A percentile compares a stretch with the other conserved stretches of the same genome.
phyloP scores from a whole-genome alignment of 2,888 invertebrate species.

The Teinopalpus imperialis region DNA sequence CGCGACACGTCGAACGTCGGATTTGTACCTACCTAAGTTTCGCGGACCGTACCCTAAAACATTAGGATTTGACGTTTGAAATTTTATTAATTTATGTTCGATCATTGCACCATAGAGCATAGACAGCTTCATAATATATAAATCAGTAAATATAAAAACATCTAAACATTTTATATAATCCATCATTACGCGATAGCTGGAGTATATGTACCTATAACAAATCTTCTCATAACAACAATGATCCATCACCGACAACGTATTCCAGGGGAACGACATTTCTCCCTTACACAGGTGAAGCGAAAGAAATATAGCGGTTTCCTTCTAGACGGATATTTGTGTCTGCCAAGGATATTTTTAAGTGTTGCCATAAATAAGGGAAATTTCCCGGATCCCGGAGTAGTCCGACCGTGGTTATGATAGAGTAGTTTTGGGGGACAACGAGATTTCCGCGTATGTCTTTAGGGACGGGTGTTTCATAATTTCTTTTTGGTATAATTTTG shows the following conservation, averaged over 20 bases:
- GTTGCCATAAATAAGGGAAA: conserved; percentile 23
- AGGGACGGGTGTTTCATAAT: not conserved
- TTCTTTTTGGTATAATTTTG: not conserved
- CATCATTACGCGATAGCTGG: too few species aligned
- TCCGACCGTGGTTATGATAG: not conserved
- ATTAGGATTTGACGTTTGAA: too few species aligned
- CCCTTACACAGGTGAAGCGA: conserved; percentile 12
- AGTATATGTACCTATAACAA: too few species aligned
- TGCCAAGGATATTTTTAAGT: conserved; percentile 20
- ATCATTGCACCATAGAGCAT: too few species aligned
- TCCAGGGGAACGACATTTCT: not conserved
- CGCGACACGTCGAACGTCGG: too few species aligned
- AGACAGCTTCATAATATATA: too few species aligned
- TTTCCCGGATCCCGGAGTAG: not conserved
- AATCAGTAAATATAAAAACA: too few species aligned
- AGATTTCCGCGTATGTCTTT: not conserved
- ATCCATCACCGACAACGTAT: conserved; percentile 8
- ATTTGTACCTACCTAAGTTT: too few species aligned
- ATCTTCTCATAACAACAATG: conserved; percentile 13
- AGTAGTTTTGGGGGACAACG: not conserved
- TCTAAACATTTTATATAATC: too few species aligned
- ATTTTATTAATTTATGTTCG: too few species aligned
- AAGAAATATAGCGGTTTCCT: conserved; percentile 18
- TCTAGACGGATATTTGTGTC: conserved; percentile 17
- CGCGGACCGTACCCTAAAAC: too few species aligned